These are phyloP conservation scores for Pristiophorus japonicus DNA, from an alignment of 2,113 vertebrate species.

Conservation along the genomic window DNA sequence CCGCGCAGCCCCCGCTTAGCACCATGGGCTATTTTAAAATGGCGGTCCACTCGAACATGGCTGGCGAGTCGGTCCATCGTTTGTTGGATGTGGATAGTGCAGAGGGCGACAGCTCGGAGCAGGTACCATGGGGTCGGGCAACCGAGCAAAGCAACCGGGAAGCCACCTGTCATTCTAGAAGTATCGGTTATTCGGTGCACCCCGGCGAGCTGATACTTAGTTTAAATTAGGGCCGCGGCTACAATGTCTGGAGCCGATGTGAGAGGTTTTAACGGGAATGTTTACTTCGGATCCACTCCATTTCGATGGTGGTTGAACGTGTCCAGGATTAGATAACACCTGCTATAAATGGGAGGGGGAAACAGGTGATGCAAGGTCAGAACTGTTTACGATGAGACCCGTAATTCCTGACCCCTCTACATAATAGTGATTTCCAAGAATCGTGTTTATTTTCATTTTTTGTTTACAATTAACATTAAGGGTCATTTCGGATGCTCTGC, in stretches of 20 bases:
- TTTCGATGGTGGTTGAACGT: neutral
- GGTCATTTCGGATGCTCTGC: neutral
- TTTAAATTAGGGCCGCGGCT: too few relatives aligned
- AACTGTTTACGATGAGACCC: neutral
- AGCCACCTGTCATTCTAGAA: too few relatives aligned
- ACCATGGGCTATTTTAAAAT: slow-evolving; percentile 13
- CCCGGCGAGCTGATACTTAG: too few relatives aligned
- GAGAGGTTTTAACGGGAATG: neutral
- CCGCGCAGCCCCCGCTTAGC: neutral
- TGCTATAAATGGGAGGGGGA: neutral
- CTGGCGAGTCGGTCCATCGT: neutral
- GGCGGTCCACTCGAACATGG: slow-evolving; percentile 6
- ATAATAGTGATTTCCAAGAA: neutral
- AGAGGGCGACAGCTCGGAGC: neutral
- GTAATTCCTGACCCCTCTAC: neutral
- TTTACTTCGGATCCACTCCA: neutral
- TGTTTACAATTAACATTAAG: neutral
- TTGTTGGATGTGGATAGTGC: neutral
- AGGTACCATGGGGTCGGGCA: neutral
- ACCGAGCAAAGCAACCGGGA: too few relatives aligned
- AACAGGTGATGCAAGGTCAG: neutral
- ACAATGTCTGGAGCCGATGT: too few relatives aligned
- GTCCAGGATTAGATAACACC: neutral
- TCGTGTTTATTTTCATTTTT: neutral
- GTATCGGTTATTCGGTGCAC: too few relatives aligned